Conservation (phyloP, 2,797 vertebrate species). For the Siniperca obscura region DNA sequence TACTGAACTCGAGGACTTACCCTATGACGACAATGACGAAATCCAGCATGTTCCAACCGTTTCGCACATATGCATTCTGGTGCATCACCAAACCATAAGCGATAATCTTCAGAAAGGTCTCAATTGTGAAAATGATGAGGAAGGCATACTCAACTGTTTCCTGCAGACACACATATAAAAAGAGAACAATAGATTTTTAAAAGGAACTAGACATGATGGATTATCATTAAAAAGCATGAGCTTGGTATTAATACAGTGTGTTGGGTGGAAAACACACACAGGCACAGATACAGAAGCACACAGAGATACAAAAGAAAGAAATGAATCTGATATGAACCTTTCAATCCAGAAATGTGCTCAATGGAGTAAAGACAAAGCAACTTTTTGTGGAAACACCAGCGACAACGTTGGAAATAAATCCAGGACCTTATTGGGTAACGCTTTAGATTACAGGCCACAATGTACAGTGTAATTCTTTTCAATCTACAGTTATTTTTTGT, state of each 20-base stretch:
- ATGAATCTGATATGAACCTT: neutral
- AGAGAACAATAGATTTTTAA: neutral
- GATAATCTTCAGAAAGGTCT: slow-evolving; percentile 99
- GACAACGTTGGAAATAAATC: neutral
- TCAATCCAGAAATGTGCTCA: neutral
- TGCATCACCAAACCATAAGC: slow-evolving; percentile 98
- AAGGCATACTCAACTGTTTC: slow-evolving; percentile 99
- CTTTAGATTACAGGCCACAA: neutral
- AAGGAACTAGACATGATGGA: neutral
- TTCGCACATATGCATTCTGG: slow-evolving; percentile 97
- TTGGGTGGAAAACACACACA: neutral
- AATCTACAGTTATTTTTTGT: neutral
- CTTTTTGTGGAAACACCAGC: neutral
- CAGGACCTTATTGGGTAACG: neutral
- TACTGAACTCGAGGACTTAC: slow-evolving; percentile 83
- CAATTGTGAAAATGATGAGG: slow-evolving; percentile 99
- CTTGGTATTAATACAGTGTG: neutral
- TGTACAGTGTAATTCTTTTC: neutral
- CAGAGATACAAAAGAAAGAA: neutral
- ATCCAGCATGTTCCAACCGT: slow-evolving; percentile 99
- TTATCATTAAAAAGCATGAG: neutral
- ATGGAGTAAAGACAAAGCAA: neutral
- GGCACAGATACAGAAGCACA: slow-evolving; percentile 7
- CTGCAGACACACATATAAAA: slow-evolving; percentile 81
- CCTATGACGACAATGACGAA: slow-evolving; percentile 99